Conservation (phyloP, 2,797 vertebrate genomes). For the Protosalanx chinensis region DNA sequence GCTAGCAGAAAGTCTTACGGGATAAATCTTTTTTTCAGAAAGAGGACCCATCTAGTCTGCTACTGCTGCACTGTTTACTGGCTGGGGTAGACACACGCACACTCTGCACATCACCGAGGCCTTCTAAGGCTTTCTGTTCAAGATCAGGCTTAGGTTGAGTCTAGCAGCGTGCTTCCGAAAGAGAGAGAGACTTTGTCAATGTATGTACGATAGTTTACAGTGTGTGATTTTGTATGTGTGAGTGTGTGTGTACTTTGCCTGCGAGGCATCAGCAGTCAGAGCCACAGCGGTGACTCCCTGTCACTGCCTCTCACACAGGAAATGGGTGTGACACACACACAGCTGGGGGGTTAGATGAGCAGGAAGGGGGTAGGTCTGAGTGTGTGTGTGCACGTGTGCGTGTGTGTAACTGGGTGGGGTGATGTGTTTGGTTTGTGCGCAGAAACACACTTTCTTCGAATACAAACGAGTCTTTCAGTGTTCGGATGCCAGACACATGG, state of each 20-base stretch:
- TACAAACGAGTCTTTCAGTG: conserved; percentile 5
- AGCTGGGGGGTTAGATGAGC: conserved; percentile 4
- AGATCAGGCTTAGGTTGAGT: not conserved
- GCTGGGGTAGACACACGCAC: not conserved
- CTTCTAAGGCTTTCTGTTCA: not conserved
- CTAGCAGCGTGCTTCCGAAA: not conserved
- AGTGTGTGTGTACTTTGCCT: not conserved
- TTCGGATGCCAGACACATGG: not conserved
- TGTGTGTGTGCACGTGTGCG: not conserved
- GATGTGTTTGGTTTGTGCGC: not conserved
- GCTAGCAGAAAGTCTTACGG: not conserved
- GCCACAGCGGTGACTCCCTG: not conserved
- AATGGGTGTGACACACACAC: conserved; percentile 23
- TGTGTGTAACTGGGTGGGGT: too few relatives aligned
- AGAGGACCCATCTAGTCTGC: not conserved
- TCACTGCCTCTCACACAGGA: conserved; percentile 32
- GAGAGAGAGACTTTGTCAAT: not conserved
- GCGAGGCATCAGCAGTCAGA: not conserved
- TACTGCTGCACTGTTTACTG: not conserved
- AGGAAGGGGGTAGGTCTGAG: not conserved
- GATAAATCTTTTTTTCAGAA: not conserved
- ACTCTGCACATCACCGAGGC: not conserved
- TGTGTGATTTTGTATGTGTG: not conserved
- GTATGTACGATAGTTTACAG: not conserved
- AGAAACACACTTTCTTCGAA: not conserved